Base-by-base conservation (phyloP, 2,888 invertebrate species). In the Alentia gelatinosa region DNA sequence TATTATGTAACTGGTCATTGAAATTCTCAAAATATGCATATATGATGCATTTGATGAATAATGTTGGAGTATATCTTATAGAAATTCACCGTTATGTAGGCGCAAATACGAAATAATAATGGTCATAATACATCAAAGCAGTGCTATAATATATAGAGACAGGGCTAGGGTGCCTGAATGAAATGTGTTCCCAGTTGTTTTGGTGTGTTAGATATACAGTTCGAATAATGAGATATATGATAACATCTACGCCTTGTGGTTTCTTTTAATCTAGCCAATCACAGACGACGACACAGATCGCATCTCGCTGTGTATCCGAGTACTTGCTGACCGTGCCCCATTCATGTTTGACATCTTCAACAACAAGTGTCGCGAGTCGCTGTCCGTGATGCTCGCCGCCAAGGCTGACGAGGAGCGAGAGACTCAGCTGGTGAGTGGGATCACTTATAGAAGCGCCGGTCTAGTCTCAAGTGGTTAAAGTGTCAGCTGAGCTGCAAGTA, bases 231-330 rank as follows among this genome's bases (percentile, higher is more conserved):
- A 37, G 5, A 19, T 79, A 23, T 56, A n/a, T 56, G 56, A 9
- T n/a, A 4, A 4, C 19, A 56, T 47, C 47, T 47, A 47, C 3
- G 19, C 23, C n/a, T 56, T 56, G 1, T n/a, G 5, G n/a, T 12
- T 4, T 33, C 33, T 86, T 35, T 23, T 12, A n/a, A 47, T 42
- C 26, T 97, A 98, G 96, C 97, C 98, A 0, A 98, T 99, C 94
- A 99, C 99, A n/a, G 98, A 99, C 94, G 99, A 99, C 92, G 96
- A 96, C 96, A 97, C 97, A 50, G 99, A 99, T 96, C 97, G 99
- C 95, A 97, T 98, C 91, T 97, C 98, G 89, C 97, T 98, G 93
- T 98, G 98, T 95, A 96, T 98, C 93, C 96, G 97, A 91, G 96
- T 97, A 42, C 93, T 97, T 90, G 95, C 96, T 1, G 96, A 96